Evolutionary conservation across 2,888 invertebrate genomes (phyloP), one percentile per base, ranked within the genome.

Genomic region (Frankliniella intonsa): DNA sequence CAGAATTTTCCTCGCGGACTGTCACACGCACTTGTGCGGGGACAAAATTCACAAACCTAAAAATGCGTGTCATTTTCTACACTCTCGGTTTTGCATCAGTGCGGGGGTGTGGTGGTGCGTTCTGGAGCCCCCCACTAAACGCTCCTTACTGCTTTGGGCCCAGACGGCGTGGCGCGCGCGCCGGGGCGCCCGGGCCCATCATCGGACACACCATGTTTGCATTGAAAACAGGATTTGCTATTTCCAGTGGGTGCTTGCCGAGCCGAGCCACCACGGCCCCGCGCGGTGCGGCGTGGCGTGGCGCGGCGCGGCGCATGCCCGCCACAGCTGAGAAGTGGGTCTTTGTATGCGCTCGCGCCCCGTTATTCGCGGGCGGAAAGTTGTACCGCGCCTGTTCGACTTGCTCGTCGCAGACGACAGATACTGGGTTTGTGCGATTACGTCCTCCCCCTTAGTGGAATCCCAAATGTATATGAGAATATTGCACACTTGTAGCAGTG

Each of bases 181-280:
- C 69, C 9, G 11, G 9, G 69, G 22, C 69, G 69, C 65, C 17
- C 69, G 22, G 69, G 69, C 22, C n/a, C 69, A 22, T 76, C 69
- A 76, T 76, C 69, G 69, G 69, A 2, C 11, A 12, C 25, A 22
- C 25, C 69, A 76, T 76, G 69, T 76, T 76, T 76, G 69, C 69
- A 76, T 11, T 76, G 69, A 76, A 76, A 76, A 76, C 69, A 76
- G 69, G 69, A 76, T 76, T 76, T 76, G 69, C 69, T 76, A 76
- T 76, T 76, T 76, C 69, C 69, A 76, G 69, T 25, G 25, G 22
- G 22, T 12, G 22, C 7, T 76, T 9, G 10, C 22, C 12, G 25
- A 12, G 10, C 22, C 12, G 25, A 12, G 12, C 12, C 12, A 12
- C 69, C 69, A 8, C 69, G 12, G 17, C 17, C 17, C 55, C 55